Base-by-base conservation (phyloP, 2,797 vertebrate genomes). In the Sebastes itinus region DNA sequence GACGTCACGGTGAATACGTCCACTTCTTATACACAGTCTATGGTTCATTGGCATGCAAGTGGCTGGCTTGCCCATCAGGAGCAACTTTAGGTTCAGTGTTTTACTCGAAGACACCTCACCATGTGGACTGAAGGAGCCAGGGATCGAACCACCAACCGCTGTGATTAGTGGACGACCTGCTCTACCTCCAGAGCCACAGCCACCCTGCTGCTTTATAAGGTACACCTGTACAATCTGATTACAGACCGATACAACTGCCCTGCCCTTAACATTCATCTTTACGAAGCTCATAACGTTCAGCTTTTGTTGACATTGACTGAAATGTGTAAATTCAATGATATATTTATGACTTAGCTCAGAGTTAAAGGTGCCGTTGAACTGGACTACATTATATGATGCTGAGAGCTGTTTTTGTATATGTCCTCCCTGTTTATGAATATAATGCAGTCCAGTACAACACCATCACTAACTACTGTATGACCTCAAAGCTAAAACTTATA, bases 331-430 rank as follows among this genome's bases (percentile, higher is more conserved):
- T n/a, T 2, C 7, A 52, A 2, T 52, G 18, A 52, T 52, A 5
- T 52, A 0, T 49, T 20, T 49, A 49, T 49, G 0, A 49, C 42
- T 20, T 16, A 49, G 42, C 16, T 49, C 42, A 18, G 16, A 46
- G 0, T 18, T 46, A 20, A 0, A 46, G 42, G 0, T 49, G 16
- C 42, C 0, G 42, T 20, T 49, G 8, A 52, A 52, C 49, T 52
- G 49, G 49, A 52, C 46, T 52, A 52, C 20, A 52, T 10, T 52
- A 2, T n/a, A 52, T 52, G 0, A 52, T 0, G 0, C 0, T 20
- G 18, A 20, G 0, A 49, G 46, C 3, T 49, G 46, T 20, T 18
- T 49, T 7, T 49, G 10, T 20, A 49, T 52, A 49, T 49, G 46
- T 20, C 1, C 13, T 42, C 38, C 0, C 38, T 42, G 38, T 42